A percentile compares a stretch with the other conserved stretches of the same genome.
phyloP scores from a whole-genome alignment of 2,797 vertebrate genomes.

The Chelonia mydas region DNA sequence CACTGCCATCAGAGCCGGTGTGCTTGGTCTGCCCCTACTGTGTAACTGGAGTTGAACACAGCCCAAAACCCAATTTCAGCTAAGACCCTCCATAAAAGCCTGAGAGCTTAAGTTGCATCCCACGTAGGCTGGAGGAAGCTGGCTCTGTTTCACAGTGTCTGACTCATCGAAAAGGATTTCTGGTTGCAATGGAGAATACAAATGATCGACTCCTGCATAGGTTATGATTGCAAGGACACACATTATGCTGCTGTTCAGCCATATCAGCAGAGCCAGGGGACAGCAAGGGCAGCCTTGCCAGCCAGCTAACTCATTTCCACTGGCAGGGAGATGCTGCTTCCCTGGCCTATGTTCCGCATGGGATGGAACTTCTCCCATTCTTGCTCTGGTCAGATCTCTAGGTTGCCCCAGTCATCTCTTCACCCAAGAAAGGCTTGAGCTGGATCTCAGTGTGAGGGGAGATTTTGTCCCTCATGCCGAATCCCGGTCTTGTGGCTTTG shows the following conservation, averaged over 20 bases:
- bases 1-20: neutral
- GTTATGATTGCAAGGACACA: neutral
- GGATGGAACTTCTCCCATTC: neutral
- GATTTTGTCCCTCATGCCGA: neutral
- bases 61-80: neutral
- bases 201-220: rapidly evolving
- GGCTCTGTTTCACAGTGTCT: neutral
- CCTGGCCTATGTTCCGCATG: neutral
- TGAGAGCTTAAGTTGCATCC: neutral
- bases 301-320: neutral
- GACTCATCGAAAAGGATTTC: neutral
- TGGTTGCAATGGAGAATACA: neutral
- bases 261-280: neutral
- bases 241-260: rapidly evolving
- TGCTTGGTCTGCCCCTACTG: neutral
- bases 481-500: neutral
- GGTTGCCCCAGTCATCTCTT: neutral
- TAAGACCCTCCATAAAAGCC: neutral
- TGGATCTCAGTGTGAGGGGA: neutral
- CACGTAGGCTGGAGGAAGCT: neutral
- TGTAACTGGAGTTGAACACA: neutral
- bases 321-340: neutral
- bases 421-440: neutral
- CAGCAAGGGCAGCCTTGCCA: neutral
- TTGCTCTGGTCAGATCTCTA: neutral